Evolutionary conservation across 1,140 invertebrate species (phyloP), one percentile per base, ranked within the genome.

Genomic region (Aphelenchoides fujianensis): DNA sequence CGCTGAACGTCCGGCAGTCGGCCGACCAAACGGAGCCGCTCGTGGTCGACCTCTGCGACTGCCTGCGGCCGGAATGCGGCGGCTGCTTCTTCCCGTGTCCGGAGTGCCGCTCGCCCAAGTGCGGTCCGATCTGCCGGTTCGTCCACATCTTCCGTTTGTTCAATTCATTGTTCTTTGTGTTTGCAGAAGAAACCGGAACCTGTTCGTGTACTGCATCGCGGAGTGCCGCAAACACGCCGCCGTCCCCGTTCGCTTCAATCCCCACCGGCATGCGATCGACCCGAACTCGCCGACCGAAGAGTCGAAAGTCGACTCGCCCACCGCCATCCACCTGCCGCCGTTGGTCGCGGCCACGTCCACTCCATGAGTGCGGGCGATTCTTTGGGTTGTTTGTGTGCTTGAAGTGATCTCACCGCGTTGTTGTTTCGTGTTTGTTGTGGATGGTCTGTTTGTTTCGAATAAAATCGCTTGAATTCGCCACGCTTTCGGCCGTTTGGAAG

Each of bases 21-120:
- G 59, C n/a, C 16, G 19, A 61, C 27, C 36, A n/a, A n/a, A 61
- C n/a, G 16, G 30, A 31, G 16, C n/a, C 1, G 59, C n/a, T 66
- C 30, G 36, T 36, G 23, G 61, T 72, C 48, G 74, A 76, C 34
- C 37, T 77, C n/a, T 76, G 74, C 37, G 74, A 76, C 59, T 76
- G 74, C 74, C 35, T 76, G 28, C n/a, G 30, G 1, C 7, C 19
- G 5, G 67, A 77, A 27, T 76, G 74, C 52, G 31, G 53, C 16
- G 74, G 74, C 1, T 76, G 74, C 48, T 57, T 74, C 54, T 59
- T 36, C n/a, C 54, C 55, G 53, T 76, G 75, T 74, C 41, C 52
- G 7, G 68, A 59, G 7, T 76, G 74, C 41, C 34, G 41, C 31
- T 64, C 68, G 7, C 52, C 55, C 16, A 76, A 77, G 32, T 76